These are phyloP conservation scores for Drosophila seguyi DNA, from an alignment of 1,140 invertebrate species.

Conservation along the genomic window DNA sequence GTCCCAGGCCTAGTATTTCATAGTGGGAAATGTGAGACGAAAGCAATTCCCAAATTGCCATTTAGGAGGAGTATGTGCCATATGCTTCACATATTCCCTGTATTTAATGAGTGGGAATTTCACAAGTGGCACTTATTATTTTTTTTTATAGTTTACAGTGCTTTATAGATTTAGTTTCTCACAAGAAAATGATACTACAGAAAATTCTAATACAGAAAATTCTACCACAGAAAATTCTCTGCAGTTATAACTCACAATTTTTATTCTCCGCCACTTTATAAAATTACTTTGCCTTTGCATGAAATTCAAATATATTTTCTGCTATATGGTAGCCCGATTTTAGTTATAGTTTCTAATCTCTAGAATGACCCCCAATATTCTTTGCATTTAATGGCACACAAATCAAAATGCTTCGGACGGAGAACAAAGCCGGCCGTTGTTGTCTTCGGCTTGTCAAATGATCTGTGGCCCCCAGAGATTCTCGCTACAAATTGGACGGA, in stretches of 20 bases:
- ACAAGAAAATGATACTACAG: neutral
- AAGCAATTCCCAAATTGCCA: constrained; percentile 15
- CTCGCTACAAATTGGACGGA: constrained; percentile 36
- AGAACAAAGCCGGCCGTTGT: constrained; percentile 27
- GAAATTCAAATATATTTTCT: constrained; percentile 3
- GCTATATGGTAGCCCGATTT: neutral
- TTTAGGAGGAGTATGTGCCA: constrained; percentile 1
- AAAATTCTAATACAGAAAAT: too few species aligned
- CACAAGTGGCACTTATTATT: constrained; percentile 7
- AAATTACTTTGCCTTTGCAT: neutral
- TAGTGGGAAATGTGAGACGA: constrained; percentile 10
- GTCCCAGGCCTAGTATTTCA: constrained; percentile 6
- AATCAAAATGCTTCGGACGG: constrained; percentile 43
- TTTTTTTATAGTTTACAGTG: constrained; percentile 3
- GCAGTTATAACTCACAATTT: neutral
- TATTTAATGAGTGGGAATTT: constrained; percentile 11
- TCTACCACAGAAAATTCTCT: neutral
- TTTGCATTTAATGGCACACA: constrained; percentile 50
- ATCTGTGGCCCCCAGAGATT: constrained; percentile 43
- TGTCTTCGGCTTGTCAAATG: constrained; percentile 43
- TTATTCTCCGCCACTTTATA: neutral
- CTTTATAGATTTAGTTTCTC: neutral
- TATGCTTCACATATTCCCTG: constrained; percentile 8
- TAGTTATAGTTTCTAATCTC: constrained; percentile 28
- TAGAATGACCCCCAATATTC: constrained; percentile 14